A percentile compares a stretch with the other conserved stretches of the same genome.
Conservation (phyloP, 2,797 vertebrate species). For the Malurus leucopterus region DNA sequence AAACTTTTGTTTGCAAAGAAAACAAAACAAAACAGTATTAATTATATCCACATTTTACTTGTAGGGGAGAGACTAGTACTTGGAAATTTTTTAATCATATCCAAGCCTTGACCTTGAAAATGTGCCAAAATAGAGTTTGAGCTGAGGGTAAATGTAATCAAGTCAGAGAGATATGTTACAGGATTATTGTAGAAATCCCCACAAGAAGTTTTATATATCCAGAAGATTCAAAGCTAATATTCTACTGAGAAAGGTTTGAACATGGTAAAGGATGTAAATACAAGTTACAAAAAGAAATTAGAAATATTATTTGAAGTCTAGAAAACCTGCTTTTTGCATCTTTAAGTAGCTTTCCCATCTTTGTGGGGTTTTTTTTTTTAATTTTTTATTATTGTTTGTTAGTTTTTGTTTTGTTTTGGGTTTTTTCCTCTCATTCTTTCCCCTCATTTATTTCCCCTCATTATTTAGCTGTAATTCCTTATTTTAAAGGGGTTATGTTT, state of each 20-base stretch:
- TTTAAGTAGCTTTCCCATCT: not conserved
- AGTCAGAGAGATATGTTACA: not conserved
- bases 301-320: not conserved
- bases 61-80: constrained; percentile 29
- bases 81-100: constrained; percentile 44
- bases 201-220: not conserved
- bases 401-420: not conserved
- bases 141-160: not conserved
- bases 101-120: constrained; percentile 27
- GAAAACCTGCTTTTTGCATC: not conserved
- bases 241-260: not conserved
- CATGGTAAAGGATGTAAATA: not conserved
- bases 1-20: constrained; percentile 31
- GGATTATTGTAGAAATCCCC: not conserved
- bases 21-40: constrained; percentile 39
- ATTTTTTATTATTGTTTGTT: not conserved
- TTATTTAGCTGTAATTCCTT: not conserved
- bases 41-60: constrained; percentile 55
- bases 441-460: no score
- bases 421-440: not conserved
- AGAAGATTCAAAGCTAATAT: not conserved
- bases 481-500: not conserved
- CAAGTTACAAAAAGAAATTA: not conserved
- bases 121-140: not conserved
- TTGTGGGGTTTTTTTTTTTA: not conserved